Percentiles rank a stretch among this genome's conserved stretches.
phyloP scores from a whole-genome alignment of 1,140 invertebrate species.

The Pseudomyrmex dendroicus region DNA sequence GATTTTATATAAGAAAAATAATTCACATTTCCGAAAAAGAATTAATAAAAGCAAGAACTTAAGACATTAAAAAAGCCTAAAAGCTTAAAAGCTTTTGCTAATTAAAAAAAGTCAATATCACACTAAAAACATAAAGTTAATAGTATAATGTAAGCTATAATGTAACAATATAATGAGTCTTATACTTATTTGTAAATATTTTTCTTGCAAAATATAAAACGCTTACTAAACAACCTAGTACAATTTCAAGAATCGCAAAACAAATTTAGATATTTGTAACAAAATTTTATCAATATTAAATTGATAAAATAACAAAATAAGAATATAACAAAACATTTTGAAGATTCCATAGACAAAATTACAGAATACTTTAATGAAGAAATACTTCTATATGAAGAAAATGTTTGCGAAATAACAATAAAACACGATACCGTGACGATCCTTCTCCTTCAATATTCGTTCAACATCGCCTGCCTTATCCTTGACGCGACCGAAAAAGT shows the following conservation, averaged over 20 bases:
- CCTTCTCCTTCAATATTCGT: conserved; percentile 95
- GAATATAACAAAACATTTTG: background rate
- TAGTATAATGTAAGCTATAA: background rate
- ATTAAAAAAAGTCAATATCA: conserved; percentile 4
- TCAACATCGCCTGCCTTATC: conserved; percentile 96
- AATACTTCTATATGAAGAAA: conserved; percentile 7
- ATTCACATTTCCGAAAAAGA: background rate
- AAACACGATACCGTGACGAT: conserved; percentile 91
- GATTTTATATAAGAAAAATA: background rate
- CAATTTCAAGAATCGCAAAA: conserved; percentile 1
- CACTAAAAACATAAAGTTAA: background rate
- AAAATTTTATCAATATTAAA: background rate
- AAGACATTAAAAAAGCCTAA: too few species aligned
- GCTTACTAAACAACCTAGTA: background rate
- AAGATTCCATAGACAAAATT: background rate
- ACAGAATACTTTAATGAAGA: background rate
- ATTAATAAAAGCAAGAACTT: background rate
- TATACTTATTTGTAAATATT: background rate
- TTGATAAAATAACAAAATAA: conserved; percentile 1
- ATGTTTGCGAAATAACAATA: conserved; percentile 64
- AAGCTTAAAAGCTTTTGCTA: background rate
- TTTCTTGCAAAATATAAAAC: conserved; percentile 19
- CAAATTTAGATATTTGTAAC: background rate
- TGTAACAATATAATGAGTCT: background rate
- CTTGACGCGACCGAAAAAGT: conserved; percentile 96